Percentiles rank a stretch among this genome's conserved stretches.
These are phyloP conservation scores for Cuculus canorus DNA, from an alignment of 2,797 vertebrate genomes.

Conservation along the genomic window DNA sequence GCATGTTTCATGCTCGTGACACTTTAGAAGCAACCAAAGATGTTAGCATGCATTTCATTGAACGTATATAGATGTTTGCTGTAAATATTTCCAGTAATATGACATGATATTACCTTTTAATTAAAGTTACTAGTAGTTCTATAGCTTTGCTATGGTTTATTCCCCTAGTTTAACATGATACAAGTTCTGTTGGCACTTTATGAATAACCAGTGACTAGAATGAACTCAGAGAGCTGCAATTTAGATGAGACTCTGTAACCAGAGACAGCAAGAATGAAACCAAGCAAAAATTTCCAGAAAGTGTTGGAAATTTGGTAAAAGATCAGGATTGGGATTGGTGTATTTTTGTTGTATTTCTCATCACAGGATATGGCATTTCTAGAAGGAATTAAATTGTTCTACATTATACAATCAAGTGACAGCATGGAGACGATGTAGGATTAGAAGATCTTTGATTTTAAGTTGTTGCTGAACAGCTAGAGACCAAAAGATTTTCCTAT, in stretches of 20 bases:
- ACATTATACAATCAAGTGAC: neutral
- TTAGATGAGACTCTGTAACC: neutral
- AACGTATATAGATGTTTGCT: neutral
- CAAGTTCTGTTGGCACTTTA: neutral
- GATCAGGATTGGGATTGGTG: neutral
- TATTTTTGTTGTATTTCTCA: neutral
- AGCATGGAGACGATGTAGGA: neutral
- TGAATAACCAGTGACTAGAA: neutral
- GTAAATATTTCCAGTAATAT: slow-evolving; percentile 49
- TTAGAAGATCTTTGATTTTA: slow-evolving; percentile 39
- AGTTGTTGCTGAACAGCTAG: neutral
- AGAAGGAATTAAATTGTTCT: neutral
- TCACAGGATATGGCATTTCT: neutral
- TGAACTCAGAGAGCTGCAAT: neutral
- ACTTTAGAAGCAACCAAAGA: slow-evolving; percentile 26
- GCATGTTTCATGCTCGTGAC: neutral
- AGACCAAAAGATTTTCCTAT: neutral
- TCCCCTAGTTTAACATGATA: neutral
- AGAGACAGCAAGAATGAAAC: neutral
- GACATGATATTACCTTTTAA: slow-evolving; percentile 32
- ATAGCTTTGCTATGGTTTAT: neutral
- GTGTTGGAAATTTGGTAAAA: slow-evolving; percentile 2
- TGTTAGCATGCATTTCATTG: slow-evolving; percentile 33
- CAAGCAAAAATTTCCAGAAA: neutral
- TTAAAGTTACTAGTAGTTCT: slow-evolving; percentile 31